A percentile compares a stretch with the other conserved stretches of the same genome.
Evolutionary conservation across 2,797 vertebrate genomes (phyloP).

Genomic region (Acridotheres tristis): DNA sequence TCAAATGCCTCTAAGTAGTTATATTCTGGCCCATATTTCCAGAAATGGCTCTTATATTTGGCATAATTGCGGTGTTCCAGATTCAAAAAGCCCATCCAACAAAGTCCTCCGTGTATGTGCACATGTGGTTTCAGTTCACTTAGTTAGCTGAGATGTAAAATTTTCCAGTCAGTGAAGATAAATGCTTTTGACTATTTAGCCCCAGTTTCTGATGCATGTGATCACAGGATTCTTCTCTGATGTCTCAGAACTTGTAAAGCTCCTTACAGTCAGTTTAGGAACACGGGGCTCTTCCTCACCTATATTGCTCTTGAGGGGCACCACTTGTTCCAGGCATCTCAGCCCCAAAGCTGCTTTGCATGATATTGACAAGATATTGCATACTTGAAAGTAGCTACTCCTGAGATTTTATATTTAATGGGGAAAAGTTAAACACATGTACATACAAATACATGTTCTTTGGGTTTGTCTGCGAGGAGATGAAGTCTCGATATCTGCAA

Average conservation of each 20-base stretch:
- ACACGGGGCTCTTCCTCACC: neutral
- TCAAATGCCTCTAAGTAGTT: constrained; percentile 19
- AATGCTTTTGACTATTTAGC: neutral
- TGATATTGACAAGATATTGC: neutral
- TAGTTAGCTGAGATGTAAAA: neutral
- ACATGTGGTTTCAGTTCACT: neutral
- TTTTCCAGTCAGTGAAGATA: neutral
- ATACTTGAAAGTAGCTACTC: neutral
- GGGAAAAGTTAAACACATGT: neutral
- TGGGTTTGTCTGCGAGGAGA: neutral
- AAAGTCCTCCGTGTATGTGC: neutral
- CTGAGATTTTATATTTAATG: neutral
- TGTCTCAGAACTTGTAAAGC: neutral
- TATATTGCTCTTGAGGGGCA: neutral
- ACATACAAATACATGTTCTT: neutral
- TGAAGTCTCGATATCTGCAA: neutral
- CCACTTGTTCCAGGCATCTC: neutral
- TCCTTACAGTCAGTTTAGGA: neutral
- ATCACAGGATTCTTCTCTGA: neutral
- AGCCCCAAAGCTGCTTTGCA: neutral
- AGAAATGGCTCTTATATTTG: neutral
- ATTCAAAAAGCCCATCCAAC: neutral
- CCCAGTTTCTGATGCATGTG: neutral
- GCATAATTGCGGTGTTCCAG: neutral
- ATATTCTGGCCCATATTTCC: neutral